phyloP scores from a whole-genome alignment of 35 echinoderm and acorn worm genomes.

The Anneissia japonica region DNA sequence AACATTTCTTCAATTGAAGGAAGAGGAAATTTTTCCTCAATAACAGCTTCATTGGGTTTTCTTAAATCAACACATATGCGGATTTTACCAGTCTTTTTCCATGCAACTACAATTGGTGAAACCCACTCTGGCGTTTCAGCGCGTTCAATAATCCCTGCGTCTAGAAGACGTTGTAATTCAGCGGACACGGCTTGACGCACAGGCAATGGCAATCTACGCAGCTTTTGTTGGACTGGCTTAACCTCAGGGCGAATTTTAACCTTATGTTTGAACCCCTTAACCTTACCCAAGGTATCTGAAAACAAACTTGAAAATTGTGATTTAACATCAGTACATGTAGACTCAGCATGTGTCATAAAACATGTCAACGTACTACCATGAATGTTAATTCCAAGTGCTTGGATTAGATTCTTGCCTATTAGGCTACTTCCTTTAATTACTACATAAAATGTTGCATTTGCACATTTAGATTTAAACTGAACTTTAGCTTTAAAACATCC shows the following conservation, averaged over 20 bases:
- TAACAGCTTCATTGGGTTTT: conserved; percentile 9
- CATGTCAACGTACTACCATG: too few species aligned
- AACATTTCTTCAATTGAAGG: conserved; percentile 8
- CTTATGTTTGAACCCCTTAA: conserved; percentile 9
- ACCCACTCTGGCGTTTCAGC: conserved; percentile 4
- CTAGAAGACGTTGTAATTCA: conserved; percentile 9
- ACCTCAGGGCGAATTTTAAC: neutral
- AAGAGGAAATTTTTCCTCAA: neutral
- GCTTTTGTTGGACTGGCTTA: conserved; percentile 38
- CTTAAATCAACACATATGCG: conserved; percentile 30
- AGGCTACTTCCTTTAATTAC: neutral
- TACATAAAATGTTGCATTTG: neutral
- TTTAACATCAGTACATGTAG: too few species aligned
- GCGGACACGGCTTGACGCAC: conserved; percentile 18
- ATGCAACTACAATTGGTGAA: conserved; percentile 6
- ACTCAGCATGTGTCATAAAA: too few species aligned
- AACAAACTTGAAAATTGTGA: neutral
- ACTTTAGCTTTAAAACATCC: neutral
- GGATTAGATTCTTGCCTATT: conserved; percentile 15
- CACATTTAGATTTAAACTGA: neutral
- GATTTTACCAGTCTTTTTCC: conserved; percentile 13
- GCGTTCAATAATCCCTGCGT: conserved; percentile 3
- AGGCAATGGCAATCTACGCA: conserved; percentile 7
- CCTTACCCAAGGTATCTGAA: neutral
- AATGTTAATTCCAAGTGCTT: conserved; percentile 7